Percentiles rank a stretch among this genome's conserved stretches.
Evolutionary conservation across 2,797 vertebrate genomes (phyloP).

Genomic region (Cephalopachus bancanus): DNA sequence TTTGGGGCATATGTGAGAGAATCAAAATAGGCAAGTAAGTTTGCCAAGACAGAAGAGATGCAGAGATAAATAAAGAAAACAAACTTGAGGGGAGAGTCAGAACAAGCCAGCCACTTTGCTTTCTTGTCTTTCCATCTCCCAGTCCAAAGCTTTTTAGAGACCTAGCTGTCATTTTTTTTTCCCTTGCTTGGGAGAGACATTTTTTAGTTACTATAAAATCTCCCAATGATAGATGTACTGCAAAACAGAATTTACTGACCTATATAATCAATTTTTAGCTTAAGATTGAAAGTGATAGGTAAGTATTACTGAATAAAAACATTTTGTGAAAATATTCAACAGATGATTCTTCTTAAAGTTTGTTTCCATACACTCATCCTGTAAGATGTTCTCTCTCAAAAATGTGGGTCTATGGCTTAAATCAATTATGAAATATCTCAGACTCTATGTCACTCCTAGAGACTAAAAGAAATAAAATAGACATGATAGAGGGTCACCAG

Average conservation of each 20-base stretch:
- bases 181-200: not conserved
- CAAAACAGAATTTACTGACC: not conserved
- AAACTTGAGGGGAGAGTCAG: not conserved
- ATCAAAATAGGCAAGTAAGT: not conserved
- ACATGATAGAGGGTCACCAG: not conserved
- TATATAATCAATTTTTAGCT: not conserved
- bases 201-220: not conserved
- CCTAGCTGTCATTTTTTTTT: not conserved
- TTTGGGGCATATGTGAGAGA: not conserved
- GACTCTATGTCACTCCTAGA: not conserved
- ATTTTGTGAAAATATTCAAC: not conserved
- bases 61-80: not conserved
- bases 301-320: not conserved
- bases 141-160: not conserved
- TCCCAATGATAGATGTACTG: not conserved
- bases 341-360: not conserved
- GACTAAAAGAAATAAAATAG: not conserved
- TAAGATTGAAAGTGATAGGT: not conserved
- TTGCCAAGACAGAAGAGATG: not conserved
- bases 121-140: not conserved
- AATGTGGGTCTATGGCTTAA: not conserved
- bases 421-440: not conserved
- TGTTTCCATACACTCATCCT: not conserved
- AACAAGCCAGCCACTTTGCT: not conserved
- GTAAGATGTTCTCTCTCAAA: not conserved